Evolutionary conservation across 2,797 vertebrate species (phyloP), one percentile per base, ranked within the genome.

Genomic region (Rousettus madagascariensis): DNA sequence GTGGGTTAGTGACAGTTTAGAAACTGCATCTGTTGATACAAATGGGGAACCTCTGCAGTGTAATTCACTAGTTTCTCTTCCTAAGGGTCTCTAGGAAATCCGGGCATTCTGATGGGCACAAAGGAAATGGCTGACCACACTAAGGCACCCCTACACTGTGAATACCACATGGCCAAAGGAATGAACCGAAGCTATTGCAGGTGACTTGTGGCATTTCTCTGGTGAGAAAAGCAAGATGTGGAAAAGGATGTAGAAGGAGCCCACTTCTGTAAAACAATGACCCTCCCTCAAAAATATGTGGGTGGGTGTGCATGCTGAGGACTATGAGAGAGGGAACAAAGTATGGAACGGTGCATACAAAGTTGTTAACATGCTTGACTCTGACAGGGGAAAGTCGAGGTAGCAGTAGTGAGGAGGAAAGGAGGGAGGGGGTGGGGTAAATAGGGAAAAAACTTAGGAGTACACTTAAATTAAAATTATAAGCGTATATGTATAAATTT

Each of bases 31-130:
- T 90, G 75, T n/a, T 55, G 22, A 75, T 6, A 55, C 4, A 55
- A n/a, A 90, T 1, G 1, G 65, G 63, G 22, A 88, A 53, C 46
- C 57, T n/a, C 80, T 36, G 43, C 5, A 26, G 55, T 41, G 17
- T 33, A 33, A 33, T 28, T 55, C 26, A 36, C 88, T 85, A 68
- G 61, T 57, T 89, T 75, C 86, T 63, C 46, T 78, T 82, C 53
- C 63, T 82, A 36, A 82, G 84, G 57, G 36, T 53, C 43, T 85
- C 68, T 78, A n/a, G 89, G 66, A 75, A n/a, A 85, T 38, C 28
- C n/a, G 53, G 41, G 66, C 4, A 9, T 65, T 17, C 74, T 75
- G 49, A 78, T 1, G 8, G 1, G 12, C 49, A 77, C 77, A 66
- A 33, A 95, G 24, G 77, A 65, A 63, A 36, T 28, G 63, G 55